A percentile compares a stretch with the other conserved stretches of the same genome.
Evolutionary conservation across 2,888 invertebrate genomes (phyloP).

Genomic region (Eupithecia vulgata): DNA sequence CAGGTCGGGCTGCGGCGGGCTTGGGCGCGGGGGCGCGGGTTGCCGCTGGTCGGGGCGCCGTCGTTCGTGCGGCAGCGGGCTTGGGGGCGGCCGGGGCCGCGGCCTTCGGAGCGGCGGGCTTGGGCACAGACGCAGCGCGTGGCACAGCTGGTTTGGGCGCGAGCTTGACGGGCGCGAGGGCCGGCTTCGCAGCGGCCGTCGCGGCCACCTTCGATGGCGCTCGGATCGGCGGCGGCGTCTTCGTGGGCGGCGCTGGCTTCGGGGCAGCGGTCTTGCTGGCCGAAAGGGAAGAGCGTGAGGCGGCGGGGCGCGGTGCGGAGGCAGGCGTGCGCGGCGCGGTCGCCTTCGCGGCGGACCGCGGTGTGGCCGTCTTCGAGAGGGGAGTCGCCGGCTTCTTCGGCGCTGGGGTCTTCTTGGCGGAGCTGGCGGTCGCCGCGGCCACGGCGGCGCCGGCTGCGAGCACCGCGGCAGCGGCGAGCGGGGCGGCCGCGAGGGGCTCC

Average conservation of each 20-base stretch:
- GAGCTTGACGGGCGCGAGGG: constrained; percentile 46
- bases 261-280: constrained; percentile 46
- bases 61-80: constrained; percentile 31
- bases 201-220: constrained; percentile 33
- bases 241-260: constrained; percentile 44
- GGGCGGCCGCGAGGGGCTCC: constrained; percentile 55
- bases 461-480: constrained; percentile 59
- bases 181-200: constrained; percentile 35
- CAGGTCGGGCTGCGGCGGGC: constrained; percentile 34
- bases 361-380: constrained; percentile 52
- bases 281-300: constrained; percentile 52
- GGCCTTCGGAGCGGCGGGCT: constrained; percentile 58
- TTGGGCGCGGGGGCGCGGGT: constrained; percentile 29
- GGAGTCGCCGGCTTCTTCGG: constrained; percentile 58
- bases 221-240: constrained; percentile 4
- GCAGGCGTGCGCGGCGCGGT: constrained; percentile 52
- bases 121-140: constrained; percentile 36
- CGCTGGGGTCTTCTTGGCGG: constrained; percentile 46
- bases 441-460: constrained; percentile 52
- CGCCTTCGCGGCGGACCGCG: constrained; percentile 53
- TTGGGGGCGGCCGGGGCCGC: constrained; percentile 45
- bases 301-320: constrained; percentile 45
- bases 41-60: constrained; percentile 39
- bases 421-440: constrained; percentile 49
- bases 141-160: constrained; percentile 53